Evolutionary conservation across 1,140 invertebrate species (phyloP), one percentile per base, ranked within the genome.

Genomic region (Manduca sexta): DNA sequence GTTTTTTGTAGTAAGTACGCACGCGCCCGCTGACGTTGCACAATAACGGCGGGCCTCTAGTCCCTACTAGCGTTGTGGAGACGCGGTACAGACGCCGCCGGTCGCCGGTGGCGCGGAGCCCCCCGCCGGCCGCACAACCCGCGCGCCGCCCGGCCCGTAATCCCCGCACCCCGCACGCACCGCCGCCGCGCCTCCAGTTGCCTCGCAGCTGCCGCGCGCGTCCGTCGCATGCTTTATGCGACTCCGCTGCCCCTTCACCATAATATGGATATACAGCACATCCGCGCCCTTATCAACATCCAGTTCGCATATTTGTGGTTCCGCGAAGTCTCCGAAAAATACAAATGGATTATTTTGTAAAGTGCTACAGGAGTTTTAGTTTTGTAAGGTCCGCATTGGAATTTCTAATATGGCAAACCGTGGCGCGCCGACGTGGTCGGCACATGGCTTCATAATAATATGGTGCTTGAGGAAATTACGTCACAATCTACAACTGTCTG

Each of bases 291-390:
- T 64, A 64, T 76, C 69, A 74, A 74, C 64, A 75, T 76, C 73
- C 67, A 77, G 59, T 85, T 79, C 64, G 69, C 72, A 45, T 85
- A 77, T 79, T 69, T 75, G 72, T 83, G 82, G 82, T 81, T 85
- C 61, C 78, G 76, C 68, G 78, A 82, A 79, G 74, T 85, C 47
- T 73, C 70, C 59, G 78, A 82, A 63, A 84, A 83, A 60, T 74
- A 76, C 69, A 84, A 84, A 84, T 84, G 82, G 82, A 85, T 85
- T 85, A 85, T 82, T 79, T 81, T 84, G 69, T 85, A 74, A 78
- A 82, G 76, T 79, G 76, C 46, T 49, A 45, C 54, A 49, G 55
- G 50, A 56, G 59, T 56, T 58, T 53, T 62, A 66, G 49, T 64
- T 69, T 70, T 65, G 58, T 76, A 73, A 84, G 70, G 73, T 82